Evolutionary conservation across 2,888 invertebrate genomes (phyloP), one percentile per base, ranked within the genome.

Genomic region (Scrobipalpa atriplicella): DNA sequence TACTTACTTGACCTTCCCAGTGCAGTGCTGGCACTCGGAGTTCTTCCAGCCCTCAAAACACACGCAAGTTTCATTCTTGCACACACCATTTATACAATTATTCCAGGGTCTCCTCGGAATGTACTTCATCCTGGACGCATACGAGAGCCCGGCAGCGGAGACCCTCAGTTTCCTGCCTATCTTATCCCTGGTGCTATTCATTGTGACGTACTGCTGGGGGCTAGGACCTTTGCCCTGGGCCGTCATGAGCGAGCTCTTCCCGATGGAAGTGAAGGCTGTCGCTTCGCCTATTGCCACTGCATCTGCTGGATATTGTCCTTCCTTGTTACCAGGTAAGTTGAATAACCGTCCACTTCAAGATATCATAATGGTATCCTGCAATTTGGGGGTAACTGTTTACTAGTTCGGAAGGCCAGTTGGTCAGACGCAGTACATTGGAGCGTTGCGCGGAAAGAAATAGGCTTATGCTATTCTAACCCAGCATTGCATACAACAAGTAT

Each of bases 21-120:
- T 97, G 93, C 98, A 98, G 91, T 95, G 97, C 87, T 98, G 98
- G 93, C 99, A 99, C 83, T 96, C 96, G 64, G 96, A 93, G 68
- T 99, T 99, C 87, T 97, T 97, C 98, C 98, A 99, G 71, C 98
- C 98, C 85, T 97, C 96, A 80, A 95, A 95, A 93, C 99, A 99
- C 72, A 95, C 93, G 93, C 99, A 99, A 75, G 95, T 96, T 75
- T 97, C 97, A 89, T 97, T 96, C 83, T 95, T 94, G 94, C 98
- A 98, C 75, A 90, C 86, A 87, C 91, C 93, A 82, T 94, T 94
- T n/a, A 51, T 51, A 1, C 3, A 16, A 16, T 52, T 52, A 18
- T 9, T 58, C 79, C 85, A 95, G 95, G 93, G 85, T 36, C 90
- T 93, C 0, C 85, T 95, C 0, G 95, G 94, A 16, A 86, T 94